Conservation (phyloP, 2,113 vertebrate species). For the Acanthisitta chloris region DNA sequence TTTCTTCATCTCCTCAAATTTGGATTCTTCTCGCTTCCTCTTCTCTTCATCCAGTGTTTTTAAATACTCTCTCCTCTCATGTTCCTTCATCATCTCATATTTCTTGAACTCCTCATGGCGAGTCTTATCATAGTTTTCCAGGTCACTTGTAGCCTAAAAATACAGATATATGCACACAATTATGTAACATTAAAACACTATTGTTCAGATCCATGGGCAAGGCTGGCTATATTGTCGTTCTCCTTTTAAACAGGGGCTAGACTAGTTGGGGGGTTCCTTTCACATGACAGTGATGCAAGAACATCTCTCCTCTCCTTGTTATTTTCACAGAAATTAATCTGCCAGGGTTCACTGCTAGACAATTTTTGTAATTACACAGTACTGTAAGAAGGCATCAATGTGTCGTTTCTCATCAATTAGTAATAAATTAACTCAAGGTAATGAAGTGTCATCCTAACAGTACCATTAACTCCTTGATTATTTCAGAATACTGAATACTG, state of each 20-base stretch:
- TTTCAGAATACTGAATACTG: neutral
- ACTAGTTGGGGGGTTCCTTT: neutral
- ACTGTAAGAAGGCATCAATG: neutral
- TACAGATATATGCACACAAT: neutral
- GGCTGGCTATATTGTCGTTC: neutral
- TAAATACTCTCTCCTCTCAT: conserved; percentile 89
- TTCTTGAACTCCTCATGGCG: conserved; percentile 95
- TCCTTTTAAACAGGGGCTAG: neutral
- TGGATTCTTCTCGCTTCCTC: conserved; percentile 86
- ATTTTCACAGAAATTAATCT: neutral
- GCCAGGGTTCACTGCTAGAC: neutral
- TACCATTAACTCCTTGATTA: neutral
- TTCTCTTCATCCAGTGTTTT: conserved; percentile 89
- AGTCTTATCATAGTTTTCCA: conserved; percentile 94
- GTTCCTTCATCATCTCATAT: conserved; percentile 98
- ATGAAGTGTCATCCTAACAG: neutral
- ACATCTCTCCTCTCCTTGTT: neutral
- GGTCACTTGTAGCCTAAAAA: conserved; percentile 88
- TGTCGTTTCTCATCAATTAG: neutral
- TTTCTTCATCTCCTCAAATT: conserved; percentile 93
- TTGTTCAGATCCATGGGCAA: neutral
- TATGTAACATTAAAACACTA: neutral
- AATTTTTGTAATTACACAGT: neutral
- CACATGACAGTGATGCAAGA: neutral
- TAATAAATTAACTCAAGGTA: neutral